These are phyloP conservation scores for Argyrosomus japonicus DNA, from an alignment of 2,113 vertebrate species.

Conservation along the genomic window DNA sequence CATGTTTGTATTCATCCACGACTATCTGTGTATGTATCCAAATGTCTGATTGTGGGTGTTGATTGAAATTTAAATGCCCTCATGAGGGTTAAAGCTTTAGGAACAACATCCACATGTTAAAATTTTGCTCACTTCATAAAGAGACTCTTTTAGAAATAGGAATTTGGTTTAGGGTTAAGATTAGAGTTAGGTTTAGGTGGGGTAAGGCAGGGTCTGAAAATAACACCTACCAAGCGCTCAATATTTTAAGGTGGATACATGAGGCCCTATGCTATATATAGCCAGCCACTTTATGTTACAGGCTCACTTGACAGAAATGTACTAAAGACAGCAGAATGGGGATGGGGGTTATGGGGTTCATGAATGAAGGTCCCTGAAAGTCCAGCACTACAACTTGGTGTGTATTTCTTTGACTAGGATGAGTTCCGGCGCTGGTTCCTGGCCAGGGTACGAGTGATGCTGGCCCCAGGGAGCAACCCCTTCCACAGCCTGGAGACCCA, in stretches of 20 bases:
- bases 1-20: conserved; percentile 2
- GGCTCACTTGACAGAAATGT: conserved; percentile 34
- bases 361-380: background rate
- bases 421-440: conserved; percentile 97
- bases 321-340: background rate
- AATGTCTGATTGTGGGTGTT: background rate
- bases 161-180: background rate
- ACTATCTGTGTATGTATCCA: conserved; percentile 8
- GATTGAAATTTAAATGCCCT: background rate
- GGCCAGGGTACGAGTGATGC: conserved; percentile 91
- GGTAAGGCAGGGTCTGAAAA: background rate
- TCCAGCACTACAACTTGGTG: background rate
- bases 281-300: background rate
- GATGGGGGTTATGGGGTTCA: background rate
- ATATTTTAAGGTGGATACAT: background rate
- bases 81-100: background rate
- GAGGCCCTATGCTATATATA: background rate
- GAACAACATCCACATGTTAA: background rate
- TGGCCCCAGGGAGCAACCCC: conserved; percentile 87
- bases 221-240: background rate
- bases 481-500: conserved; percentile 86
- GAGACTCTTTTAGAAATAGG: background rate
- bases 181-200: background rate
- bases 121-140: background rate
- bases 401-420: conserved; percentile 83